These are phyloP conservation scores for Coendou prehensilis DNA, from an alignment of 2,797 vertebrate genomes.

Conservation along the genomic window DNA sequence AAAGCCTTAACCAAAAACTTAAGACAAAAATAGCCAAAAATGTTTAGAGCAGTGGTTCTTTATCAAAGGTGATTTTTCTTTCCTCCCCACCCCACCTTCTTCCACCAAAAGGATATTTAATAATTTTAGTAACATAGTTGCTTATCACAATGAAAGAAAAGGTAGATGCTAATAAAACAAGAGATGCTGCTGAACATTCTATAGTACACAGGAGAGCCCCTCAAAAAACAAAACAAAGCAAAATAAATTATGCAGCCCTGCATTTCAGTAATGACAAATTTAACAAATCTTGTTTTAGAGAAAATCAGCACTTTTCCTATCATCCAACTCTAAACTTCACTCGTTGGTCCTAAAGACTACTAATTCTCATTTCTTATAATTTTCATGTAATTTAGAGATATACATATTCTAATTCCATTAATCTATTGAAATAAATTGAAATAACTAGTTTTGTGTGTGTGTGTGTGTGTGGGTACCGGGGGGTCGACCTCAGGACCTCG, in stretches of 20 bases:
- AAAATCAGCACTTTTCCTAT: background rate
- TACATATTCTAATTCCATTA: background rate
- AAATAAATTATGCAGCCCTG: background rate
- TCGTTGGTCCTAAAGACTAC: background rate
- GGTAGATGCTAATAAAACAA: background rate
- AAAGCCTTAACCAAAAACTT: background rate
- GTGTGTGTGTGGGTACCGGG: too few species aligned
- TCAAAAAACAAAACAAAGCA: background rate
- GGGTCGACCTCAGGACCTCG: too few species aligned
- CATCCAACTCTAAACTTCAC: background rate
- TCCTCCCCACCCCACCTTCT: accelerated
- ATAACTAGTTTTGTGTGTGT: background rate
- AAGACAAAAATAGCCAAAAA: background rate
- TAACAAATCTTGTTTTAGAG: background rate
- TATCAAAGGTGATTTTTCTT: background rate
- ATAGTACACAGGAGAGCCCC: background rate
- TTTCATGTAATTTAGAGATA: background rate
- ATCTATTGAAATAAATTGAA: background rate
- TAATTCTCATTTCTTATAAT: constrained; percentile 9
- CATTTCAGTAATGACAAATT: background rate
- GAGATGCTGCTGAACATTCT: background rate
- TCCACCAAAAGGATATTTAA: background rate
- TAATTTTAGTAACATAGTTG: background rate
- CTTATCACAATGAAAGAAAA: background rate
- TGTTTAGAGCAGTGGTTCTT: background rate